Conservation (phyloP, 2,797 vertebrate species). For the Sciaenops ocellatus region DNA sequence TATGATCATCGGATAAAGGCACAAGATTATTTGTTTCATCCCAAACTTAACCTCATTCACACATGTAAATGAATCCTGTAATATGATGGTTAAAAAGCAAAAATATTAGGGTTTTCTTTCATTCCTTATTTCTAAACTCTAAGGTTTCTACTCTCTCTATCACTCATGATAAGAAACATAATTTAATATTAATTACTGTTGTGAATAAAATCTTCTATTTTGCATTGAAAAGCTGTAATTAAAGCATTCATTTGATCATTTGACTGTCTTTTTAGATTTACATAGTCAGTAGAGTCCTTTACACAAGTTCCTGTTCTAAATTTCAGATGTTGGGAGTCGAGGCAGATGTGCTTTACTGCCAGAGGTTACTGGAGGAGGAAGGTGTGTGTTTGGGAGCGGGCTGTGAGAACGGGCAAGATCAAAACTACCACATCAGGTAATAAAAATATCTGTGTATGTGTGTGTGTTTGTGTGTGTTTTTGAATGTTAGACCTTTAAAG, state of each 20-base stretch:
- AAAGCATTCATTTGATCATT: not conserved
- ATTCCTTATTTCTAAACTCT: not conserved
- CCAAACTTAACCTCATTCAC: too few relatives aligned
- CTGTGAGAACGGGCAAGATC: conserved; percentile 61
- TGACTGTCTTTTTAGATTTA: not conserved
- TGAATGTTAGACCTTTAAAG: too few relatives aligned
- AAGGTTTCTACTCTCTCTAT: too few relatives aligned
- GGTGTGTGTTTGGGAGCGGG: conserved; percentile 69
- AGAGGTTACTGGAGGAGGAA: conserved; percentile 71
- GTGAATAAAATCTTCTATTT: not conserved
- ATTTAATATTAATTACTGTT: not conserved
- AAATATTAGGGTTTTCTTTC: not conserved
- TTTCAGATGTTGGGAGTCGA: conserved; percentile 46
- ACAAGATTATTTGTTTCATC: not conserved
- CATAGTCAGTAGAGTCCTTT: not conserved
- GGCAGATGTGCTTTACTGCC: conserved; percentile 72
- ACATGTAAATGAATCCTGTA: not conserved
- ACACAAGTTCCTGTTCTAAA: not conserved
- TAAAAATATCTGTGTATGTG: not conserved
- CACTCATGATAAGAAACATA: not conserved
- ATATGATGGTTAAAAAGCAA: not conserved
- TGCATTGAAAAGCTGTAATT: not conserved
- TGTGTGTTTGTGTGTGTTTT: not conserved
- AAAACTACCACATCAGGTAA: conserved; percentile 68
- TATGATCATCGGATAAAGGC: not conserved